Evolutionary conservation across 2,888 invertebrate species (phyloP).

Genomic region (Torymus aiolomorphi): DNA sequence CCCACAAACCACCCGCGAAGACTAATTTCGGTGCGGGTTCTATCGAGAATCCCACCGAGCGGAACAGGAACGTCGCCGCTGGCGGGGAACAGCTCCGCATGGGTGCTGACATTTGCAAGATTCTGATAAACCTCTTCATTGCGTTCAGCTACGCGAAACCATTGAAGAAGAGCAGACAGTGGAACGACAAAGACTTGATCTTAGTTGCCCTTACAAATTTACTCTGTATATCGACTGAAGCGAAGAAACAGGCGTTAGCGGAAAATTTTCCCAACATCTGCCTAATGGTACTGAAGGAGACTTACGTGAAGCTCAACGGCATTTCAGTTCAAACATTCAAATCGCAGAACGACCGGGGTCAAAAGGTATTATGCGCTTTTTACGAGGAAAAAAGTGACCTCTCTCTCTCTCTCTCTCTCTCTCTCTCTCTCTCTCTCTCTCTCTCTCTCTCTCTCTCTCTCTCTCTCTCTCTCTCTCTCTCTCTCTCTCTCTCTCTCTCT

Average conservation of each 20-base stretch:
- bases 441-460: too few relatives aligned
- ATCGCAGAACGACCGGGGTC: slow-evolving; percentile 74
- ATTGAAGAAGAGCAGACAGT: slow-evolving; percentile 68
- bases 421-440: too few relatives aligned
- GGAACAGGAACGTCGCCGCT: slow-evolving; percentile 30
- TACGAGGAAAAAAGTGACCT: too few relatives aligned
- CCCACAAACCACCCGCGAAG: slow-evolving; percentile 63
- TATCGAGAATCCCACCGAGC: slow-evolving; percentile 52
- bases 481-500: too few relatives aligned
- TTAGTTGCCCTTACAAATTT: slow-evolving; percentile 75
- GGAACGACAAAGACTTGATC: slow-evolving; percentile 74
- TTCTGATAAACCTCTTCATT: slow-evolving; percentile 76
- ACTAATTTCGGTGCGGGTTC: slow-evolving; percentile 48
- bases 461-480: too few relatives aligned
- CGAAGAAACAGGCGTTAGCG: slow-evolving; percentile 75
- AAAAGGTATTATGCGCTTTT: slow-evolving; percentile 66
- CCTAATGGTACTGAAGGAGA: slow-evolving; percentile 75
- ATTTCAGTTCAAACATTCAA: slow-evolving; percentile 76
- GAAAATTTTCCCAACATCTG: slow-evolving; percentile 73
- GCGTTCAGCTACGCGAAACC: slow-evolving; percentile 71
- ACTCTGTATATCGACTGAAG: slow-evolving; percentile 75
- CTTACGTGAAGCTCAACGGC: slow-evolving; percentile 76
- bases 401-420: too few relatives aligned
- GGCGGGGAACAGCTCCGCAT: slow-evolving; percentile 56
- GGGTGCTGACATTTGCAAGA: slow-evolving; percentile 76